These are phyloP conservation scores for Plusia festucae DNA, from an alignment of 2,888 invertebrate species.

Conservation along the genomic window DNA sequence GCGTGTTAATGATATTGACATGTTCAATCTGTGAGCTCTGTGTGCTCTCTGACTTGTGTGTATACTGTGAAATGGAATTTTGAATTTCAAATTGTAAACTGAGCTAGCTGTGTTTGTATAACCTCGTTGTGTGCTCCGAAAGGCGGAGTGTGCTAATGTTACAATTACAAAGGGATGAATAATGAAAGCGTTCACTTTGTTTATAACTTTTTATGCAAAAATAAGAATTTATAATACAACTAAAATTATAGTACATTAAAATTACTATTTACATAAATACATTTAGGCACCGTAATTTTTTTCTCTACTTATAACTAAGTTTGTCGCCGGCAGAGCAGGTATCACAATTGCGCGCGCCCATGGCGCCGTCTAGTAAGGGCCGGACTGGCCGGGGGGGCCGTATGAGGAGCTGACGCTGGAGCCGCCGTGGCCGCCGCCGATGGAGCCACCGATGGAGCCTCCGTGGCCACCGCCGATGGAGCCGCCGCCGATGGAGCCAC, in stretches of 20 bases:
- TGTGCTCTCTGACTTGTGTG: slow-evolving; percentile 28
- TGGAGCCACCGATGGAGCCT: slow-evolving; percentile 64
- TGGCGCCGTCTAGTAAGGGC: slow-evolving; percentile 90
- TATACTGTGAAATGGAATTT: slow-evolving; percentile 44
- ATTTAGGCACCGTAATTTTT: slow-evolving; percentile 90
- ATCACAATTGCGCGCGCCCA: slow-evolving; percentile 83
- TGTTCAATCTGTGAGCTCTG: slow-evolving; percentile 57
- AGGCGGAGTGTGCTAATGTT: slow-evolving; percentile 12
- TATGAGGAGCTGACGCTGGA: slow-evolving; percentile 89
- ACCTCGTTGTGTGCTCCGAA: slow-evolving; percentile 26
- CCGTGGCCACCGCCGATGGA: not conserved
- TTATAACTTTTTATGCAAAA: slow-evolving; percentile 85
- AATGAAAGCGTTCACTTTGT: slow-evolving; percentile 48
- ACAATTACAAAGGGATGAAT: slow-evolving; percentile 6
- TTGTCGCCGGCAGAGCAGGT: slow-evolving; percentile 87
- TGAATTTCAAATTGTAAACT: slow-evolving; percentile 43
- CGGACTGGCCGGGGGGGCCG: slow-evolving; percentile 91
- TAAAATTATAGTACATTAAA: slow-evolving; percentile 87
- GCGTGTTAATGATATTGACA: slow-evolving; percentile 67
- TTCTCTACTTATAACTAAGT: slow-evolving; percentile 87
- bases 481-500: slow-evolving; percentile 8
- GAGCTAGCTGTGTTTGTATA: slow-evolving; percentile 26
- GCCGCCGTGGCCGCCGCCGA: slow-evolving; percentile 68
- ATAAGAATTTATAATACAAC: slow-evolving; percentile 86
- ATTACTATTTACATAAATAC: slow-evolving; percentile 90